Conservation (phyloP, 2,888 invertebrate species). For the Protonemura montana region DNA sequence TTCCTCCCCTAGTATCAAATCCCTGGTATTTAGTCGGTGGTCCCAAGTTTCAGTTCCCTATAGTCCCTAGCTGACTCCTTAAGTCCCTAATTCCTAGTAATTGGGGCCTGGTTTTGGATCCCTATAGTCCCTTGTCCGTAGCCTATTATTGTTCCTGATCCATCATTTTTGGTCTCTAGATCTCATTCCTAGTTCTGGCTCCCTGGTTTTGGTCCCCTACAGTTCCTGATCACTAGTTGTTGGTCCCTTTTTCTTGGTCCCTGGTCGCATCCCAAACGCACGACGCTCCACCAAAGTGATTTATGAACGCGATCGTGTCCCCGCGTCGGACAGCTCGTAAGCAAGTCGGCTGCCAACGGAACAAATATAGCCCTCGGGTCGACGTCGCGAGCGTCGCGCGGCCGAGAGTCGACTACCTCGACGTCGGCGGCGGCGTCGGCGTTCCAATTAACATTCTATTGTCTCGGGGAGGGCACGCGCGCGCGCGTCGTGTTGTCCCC, state of each 20-base stretch:
- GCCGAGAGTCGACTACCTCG: not conserved
- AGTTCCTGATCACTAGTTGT: too few species aligned
- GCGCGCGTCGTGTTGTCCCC: not conserved
- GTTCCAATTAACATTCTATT: constrained; percentile 7
- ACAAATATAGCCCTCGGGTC: not conserved
- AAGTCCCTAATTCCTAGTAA: too few species aligned
- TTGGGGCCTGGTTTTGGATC: too few species aligned
- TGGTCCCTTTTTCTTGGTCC: not conserved
- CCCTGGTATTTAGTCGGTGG: too few species aligned
- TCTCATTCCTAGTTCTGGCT: too few species aligned
- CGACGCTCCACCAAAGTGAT: not conserved
- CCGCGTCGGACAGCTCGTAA: not conserved
- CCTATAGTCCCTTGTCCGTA: too few species aligned
- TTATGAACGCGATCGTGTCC: not conserved
- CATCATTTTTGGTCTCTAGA: too few species aligned
- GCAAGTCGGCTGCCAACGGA: not conserved
- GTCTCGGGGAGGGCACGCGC: not conserved
- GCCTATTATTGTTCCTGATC: too few species aligned
- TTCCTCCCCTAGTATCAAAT: too few species aligned
- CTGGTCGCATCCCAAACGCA: not conserved
- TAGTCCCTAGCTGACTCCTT: too few species aligned
- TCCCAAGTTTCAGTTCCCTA: too few species aligned
- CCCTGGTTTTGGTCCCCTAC: too few species aligned
- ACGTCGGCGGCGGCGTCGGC: not conserved
- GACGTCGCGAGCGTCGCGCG: not conserved